Evolutionary conservation across 2,113 vertebrate species (phyloP), one percentile per base, ranked within the genome.

Genomic region (Urocolius indicus): DNA sequence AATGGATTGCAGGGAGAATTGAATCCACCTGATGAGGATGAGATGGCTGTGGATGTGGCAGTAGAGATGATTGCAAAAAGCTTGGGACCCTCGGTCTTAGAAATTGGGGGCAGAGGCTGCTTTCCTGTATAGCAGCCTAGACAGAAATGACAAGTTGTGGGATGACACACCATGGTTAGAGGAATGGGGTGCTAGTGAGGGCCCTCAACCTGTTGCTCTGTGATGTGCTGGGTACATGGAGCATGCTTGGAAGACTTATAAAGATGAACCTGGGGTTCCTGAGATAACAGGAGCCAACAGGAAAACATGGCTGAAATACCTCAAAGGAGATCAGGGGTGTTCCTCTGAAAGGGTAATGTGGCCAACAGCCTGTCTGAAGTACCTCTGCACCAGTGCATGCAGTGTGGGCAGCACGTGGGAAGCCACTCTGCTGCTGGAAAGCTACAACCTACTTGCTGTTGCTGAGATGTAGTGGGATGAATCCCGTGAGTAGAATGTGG

Each of bases 131-230:
- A 67, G 54, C 49, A 62, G 55, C 16, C 6, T 58, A 11, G 43
- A 23, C 32, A 69, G 65, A 85, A 74, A 55, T 65, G 30, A 21
- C 57, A 66, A 75, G 32, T 27, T 5, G 1, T 45, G 23, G 82
- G 45, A 45, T 3, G 4, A 16, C 16, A 13, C 0, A 0, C 43
- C 43, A 48, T 20, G n/a, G 8, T 36, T 62, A 48, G 48, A 67
- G 34, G n/a, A 30, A 38, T 7, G 5, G 30, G 20, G 19, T 89
- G 36, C 46, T 66, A 21, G 32, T 8, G 13, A 85, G 32, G 34
- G 18, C 23, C 22, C 49, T 59, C 49, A 83, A 26, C 29, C 72
- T 34, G 12, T 54, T 87, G 49, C 30, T 69, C 20, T 65, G 72
- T 1, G 2, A 1, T 3, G 1, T 84, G 30, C 51, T 93, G 67